phyloP scores from a whole-genome alignment of 2,113 vertebrate species.

The Sinocyclocheilus grahami region DNA sequence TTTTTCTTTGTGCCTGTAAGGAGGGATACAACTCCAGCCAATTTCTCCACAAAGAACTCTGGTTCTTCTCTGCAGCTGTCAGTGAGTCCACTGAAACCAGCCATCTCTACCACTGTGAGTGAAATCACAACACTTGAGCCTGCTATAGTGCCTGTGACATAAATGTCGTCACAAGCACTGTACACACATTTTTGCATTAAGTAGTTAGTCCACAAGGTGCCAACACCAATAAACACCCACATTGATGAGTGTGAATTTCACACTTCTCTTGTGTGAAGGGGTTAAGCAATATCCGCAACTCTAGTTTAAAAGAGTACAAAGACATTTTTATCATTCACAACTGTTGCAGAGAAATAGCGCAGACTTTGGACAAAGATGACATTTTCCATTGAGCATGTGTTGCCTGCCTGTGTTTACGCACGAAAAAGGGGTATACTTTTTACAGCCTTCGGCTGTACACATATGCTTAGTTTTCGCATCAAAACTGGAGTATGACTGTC shows the following conservation, averaged over 20 bases:
- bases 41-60: constrained; percentile 52
- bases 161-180: too few relatives aligned
- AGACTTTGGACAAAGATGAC: background rate
- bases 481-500: background rate
- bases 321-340: background rate
- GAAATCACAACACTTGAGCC: background rate
- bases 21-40: constrained; percentile 67
- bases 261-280: too few relatives aligned
- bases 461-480: background rate
- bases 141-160: too few relatives aligned
- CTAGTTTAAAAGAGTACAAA: too few relatives aligned
- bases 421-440: background rate
- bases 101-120: constrained; percentile 60
- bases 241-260: too few relatives aligned
- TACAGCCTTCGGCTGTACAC: background rate
- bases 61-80: constrained; percentile 33
- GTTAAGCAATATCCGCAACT: too few relatives aligned
- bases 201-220: too few relatives aligned
- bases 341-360: background rate
- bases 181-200: too few relatives aligned
- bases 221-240: too few relatives aligned
- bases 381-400: background rate
- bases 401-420: background rate
- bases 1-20: constrained; percentile 91
- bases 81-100: constrained; percentile 59